Base-by-base conservation (phyloP, 2,797 vertebrate genomes). In the Channa striata region DNA sequence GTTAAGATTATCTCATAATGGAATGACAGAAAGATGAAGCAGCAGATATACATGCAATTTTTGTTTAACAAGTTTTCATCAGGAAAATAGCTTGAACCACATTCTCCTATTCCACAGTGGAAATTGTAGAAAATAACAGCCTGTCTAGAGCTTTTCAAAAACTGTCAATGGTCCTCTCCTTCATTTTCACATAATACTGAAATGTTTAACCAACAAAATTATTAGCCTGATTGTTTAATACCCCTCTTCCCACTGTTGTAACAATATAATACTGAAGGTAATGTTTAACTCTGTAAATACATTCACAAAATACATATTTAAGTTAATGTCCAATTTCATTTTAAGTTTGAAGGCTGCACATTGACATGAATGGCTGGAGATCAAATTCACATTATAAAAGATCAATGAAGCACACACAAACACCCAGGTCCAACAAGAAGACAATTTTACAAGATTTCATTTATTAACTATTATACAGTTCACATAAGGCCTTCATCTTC, bases 401-500 rank as follows among this genome's bases (percentile, higher is more conserved):
- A 43, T 39, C 47, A 79, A 49, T 72, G 20, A 59, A 51, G 79
- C 72, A 76, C 43, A 77, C 8, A 78, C 30, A 61, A 53, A 30
- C 8, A 78, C 30, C 59, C 57, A 82, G 16, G 17, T 37, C 83
- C 20, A 68, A 87, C 78, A 71, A 57, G 48, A 71, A 52, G 56
- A 86, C 80, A 87, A 88, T 93, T 94, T 95, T 94, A 95, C 94
- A 96, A 96, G 95, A 96, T 92, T 94, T 94, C 95, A 95, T 96
- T 97, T 97, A 97, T 97, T 96, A 95, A 95, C 95, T 97, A 97
- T 96, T 92, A 93, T 97, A 97, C 96, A 97, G 94, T 93, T 96
- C 95, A 96, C 94, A 94, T 96, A 96, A 96, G 96, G 95, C 95
- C 95, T 95, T 95, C 93, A 94, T 95, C 93, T 95, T 95, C 94